These are phyloP conservation scores for Calliopsis andreniformis DNA, from an alignment of 1,140 invertebrate genomes.

Conservation along the genomic window DNA sequence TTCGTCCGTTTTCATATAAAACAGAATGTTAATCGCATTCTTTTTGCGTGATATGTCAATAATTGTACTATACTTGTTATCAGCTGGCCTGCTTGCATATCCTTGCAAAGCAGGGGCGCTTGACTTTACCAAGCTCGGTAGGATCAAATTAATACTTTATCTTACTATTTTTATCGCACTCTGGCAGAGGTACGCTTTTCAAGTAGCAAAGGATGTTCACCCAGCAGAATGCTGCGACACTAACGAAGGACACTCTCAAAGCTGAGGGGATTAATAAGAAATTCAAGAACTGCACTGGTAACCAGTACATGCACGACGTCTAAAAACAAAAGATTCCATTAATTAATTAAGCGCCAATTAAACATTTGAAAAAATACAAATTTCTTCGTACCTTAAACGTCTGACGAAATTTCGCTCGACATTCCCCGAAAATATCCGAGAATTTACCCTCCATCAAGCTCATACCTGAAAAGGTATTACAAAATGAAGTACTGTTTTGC, in stretches of 20 bases:
- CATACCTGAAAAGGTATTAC: slow-evolving; percentile 83
- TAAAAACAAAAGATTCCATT: slow-evolving; percentile 51
- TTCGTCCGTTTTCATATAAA: not conserved
- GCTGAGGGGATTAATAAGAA: slow-evolving; percentile 86
- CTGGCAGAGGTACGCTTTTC: slow-evolving; percentile 83
- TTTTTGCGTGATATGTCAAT: not conserved
- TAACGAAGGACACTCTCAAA: slow-evolving; percentile 87
- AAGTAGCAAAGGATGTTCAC: slow-evolving; percentile 90
- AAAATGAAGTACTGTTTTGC: not conserved
- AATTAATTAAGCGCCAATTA: too few species aligned
- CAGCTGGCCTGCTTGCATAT: not conserved
- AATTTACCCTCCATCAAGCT: slow-evolving; percentile 87
- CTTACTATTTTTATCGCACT: slow-evolving; percentile 22
- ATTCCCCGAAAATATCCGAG: slow-evolving; percentile 86
- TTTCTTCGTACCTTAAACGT: slow-evolving; percentile 83
- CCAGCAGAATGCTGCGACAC: slow-evolving; percentile 87
- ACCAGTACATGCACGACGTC: slow-evolving; percentile 89
- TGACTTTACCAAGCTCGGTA: not conserved
- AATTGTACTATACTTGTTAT: not conserved
- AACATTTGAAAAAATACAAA: too few species aligned
- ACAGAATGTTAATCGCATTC: not conserved
- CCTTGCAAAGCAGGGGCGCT: not conserved
- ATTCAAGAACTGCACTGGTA: slow-evolving; percentile 89
- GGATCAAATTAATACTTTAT: slow-evolving; percentile 17
- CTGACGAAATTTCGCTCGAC: slow-evolving; percentile 86